phyloP scores from a whole-genome alignment of 92 coral and sea anemone species.

The Siderastrea radians region DNA sequence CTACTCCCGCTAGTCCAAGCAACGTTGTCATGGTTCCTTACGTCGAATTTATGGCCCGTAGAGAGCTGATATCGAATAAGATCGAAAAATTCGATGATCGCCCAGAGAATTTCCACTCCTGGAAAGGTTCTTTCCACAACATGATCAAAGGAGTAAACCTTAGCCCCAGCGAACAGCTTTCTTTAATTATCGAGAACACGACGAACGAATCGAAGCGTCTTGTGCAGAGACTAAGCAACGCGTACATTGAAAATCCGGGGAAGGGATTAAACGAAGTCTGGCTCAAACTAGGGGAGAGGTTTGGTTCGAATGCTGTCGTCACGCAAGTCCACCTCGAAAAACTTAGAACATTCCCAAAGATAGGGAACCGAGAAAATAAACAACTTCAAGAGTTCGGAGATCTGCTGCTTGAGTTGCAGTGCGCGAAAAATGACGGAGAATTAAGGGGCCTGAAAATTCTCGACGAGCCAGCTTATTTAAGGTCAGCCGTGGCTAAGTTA shows the following conservation, averaged over 20 bases:
- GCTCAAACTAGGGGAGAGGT: slow-evolving; percentile 65
- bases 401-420: slow-evolving; percentile 60
- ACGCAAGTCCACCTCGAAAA: slow-evolving; percentile 69
- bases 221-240: slow-evolving; percentile 64
- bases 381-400: slow-evolving; percentile 71
- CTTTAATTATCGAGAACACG: slow-evolving; percentile 58
- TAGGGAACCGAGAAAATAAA: slow-evolving; percentile 44
- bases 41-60: slow-evolving; percentile 62
- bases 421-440: slow-evolving; percentile 72
- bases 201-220: slow-evolving; percentile 54
- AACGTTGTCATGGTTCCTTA: slow-evolving; percentile 15
- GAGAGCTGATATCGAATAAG: slow-evolving; percentile 61
- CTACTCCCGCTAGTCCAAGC: background rate
- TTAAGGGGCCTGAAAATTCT: slow-evolving; percentile 67
- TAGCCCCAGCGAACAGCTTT: slow-evolving; percentile 65
- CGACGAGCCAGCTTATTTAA: slow-evolving; percentile 56
- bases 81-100: slow-evolving; percentile 70
- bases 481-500: slow-evolving; percentile 41
- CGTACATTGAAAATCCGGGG: slow-evolving; percentile 56
- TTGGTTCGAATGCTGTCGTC: slow-evolving; percentile 67
- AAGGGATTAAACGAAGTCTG: slow-evolving; percentile 61
- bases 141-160: slow-evolving; percentile 66
- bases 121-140: slow-evolving; percentile 69
- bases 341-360: slow-evolving; percentile 46
- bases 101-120: slow-evolving; percentile 72